phyloP scores from a whole-genome alignment of 2,113 vertebrate genomes.

The Ceratotherium simum region DNA sequence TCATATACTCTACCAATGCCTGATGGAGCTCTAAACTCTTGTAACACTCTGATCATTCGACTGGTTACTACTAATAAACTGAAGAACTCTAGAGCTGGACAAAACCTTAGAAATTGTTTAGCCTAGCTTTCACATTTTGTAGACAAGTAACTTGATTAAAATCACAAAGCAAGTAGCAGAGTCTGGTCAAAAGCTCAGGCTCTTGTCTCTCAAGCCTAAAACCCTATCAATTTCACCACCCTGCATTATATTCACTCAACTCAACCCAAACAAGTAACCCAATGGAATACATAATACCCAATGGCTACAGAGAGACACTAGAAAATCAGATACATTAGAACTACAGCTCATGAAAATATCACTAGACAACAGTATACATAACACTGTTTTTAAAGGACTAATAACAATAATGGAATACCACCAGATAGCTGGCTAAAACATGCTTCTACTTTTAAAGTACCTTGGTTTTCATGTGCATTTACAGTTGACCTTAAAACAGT shows the following conservation, averaged over 20 bases:
- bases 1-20: background rate
- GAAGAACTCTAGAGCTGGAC: background rate
- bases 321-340: conserved; percentile 54
- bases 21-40: background rate
- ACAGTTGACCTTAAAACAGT: conserved; percentile 79
- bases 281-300: background rate
- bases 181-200: background rate
- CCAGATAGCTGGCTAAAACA: conserved; percentile 71
- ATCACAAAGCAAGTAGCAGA: background rate
- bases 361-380: conserved; percentile 51
- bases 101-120: background rate
- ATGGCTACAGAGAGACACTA: conserved; percentile 2
- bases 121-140: background rate
- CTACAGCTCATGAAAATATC: conserved; percentile 27
- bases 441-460: conserved; percentile 76
- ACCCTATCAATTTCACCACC: background rate
- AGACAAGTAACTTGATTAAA: background rate
- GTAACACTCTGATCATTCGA: background rate
- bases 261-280: background rate
- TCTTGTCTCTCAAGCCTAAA: background rate
- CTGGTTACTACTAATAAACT: background rate
- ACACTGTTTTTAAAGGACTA: conserved; percentile 49
- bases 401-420: conserved; percentile 67
- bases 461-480: conserved; percentile 73
- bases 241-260: background rate